Base-by-base conservation (phyloP, 2,797 vertebrate genomes). In the Clarias laeviceps region DNA sequence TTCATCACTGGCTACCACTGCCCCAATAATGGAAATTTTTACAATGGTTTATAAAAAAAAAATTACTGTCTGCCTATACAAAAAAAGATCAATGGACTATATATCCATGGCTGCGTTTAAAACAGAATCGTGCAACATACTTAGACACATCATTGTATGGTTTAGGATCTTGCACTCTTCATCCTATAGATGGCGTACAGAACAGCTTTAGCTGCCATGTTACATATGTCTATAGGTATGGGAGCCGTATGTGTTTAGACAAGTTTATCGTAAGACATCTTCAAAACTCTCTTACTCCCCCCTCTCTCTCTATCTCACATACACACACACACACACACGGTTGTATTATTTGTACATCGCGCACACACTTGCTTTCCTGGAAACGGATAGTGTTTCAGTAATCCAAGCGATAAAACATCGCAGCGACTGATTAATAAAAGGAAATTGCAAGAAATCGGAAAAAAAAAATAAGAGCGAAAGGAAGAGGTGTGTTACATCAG, bases 171-270 rank as follows among this genome's bases (percentile, higher is more conserved):
- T 84, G 27, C 86, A 12, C 40, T 59, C 59, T 34, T 17, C 57
- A 70, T 66, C 86, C 86, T 88, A 69, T 89, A 89, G 88, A 76
- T 82, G 88, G 87, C 88, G 88, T 85, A 65, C 84, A 57, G 79
- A 69, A 64, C 62, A 83, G 73, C 27, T 74, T 83, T 72, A 81
- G 62, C 64, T 54, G 45, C 40, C 72, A 34, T 37, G 27, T 11
- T 64, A 32, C 17, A n/a, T 27, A 54, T 76, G 34, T 5, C 4
- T 79, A 22, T 70, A 80, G 32, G 64, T 24, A 85, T 61, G 34
- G 2, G 79, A 32, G 18, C 64, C 27, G 50, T 45, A 45, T 15
- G 34, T 6, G 8, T 61, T 62, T 18, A 32, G n/a, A 69, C 37
- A 62, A 17, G 66, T 70, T 80, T 40, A 50, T 22, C 18, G 32